Evolutionary conservation across 2,113 vertebrate genomes (phyloP).

Genomic region (Vidua macroura): DNA sequence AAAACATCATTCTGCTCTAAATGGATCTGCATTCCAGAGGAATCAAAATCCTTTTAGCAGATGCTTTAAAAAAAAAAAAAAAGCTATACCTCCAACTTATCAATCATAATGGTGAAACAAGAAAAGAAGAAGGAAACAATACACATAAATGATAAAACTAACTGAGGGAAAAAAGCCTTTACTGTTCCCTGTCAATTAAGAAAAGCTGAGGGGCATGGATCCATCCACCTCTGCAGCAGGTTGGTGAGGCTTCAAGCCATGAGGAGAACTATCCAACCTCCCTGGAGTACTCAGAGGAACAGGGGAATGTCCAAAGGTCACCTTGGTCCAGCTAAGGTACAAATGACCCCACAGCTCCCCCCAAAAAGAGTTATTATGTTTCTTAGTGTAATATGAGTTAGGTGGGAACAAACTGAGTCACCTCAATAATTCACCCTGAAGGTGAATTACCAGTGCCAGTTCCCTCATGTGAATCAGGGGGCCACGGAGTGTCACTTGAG

Average conservation of each 20-base stretch:
- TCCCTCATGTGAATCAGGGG: background rate
- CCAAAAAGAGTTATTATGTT: accelerated
- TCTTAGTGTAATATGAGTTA: background rate
- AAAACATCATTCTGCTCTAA: slow-evolving; percentile 4
- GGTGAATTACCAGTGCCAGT: background rate
- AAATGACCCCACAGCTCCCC: background rate
- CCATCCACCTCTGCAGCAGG: background rate
- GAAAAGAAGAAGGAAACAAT: background rate
- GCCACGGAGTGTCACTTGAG: background rate
- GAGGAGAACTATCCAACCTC: background rate
- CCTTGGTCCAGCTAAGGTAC: background rate
- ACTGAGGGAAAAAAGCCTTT: background rate
- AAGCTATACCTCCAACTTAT: background rate
- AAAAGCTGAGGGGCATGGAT: background rate
- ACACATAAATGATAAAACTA: background rate
- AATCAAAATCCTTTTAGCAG: background rate
- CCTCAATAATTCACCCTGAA: background rate
- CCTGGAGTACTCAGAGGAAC: background rate
- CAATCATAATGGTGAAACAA: background rate
- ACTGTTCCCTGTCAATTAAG: background rate
- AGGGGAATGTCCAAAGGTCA: background rate
- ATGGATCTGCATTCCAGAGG: background rate
- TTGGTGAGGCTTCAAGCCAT: background rate
- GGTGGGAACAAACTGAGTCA: background rate
- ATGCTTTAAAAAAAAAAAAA: background rate